Evolutionary conservation across 1,140 invertebrate genomes (phyloP).

Genomic region (Musca vetustissima): DNA sequence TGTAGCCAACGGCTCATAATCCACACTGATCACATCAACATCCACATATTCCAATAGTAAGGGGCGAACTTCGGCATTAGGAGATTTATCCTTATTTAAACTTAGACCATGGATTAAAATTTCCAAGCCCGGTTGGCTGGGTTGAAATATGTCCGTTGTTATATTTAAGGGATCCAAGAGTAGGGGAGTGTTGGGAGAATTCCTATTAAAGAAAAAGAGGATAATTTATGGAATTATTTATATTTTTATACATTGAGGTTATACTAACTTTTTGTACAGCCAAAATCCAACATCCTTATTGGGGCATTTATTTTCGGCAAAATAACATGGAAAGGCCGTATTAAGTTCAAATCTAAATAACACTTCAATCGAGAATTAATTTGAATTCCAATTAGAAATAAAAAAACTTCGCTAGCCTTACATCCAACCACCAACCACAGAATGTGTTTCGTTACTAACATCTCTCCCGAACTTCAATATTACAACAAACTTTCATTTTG

Average conservation of each 20-base stretch:
- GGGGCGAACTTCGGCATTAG: slow-evolving; percentile 44
- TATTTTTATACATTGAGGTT: background rate
- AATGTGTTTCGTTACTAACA: too few species aligned
- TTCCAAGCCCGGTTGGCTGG: slow-evolving; percentile 34
- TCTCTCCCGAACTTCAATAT: too few species aligned
- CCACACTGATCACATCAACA: slow-evolving; percentile 57
- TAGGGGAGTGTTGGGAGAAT: slow-evolving; percentile 28
- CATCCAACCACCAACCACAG: too few species aligned
- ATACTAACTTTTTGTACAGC: slow-evolving; percentile 49
- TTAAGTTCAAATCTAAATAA: background rate
- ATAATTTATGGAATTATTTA: background rate
- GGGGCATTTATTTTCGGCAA: slow-evolving; percentile 37
- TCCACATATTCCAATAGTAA: slow-evolving; percentile 48
- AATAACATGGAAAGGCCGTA: slow-evolving; percentile 7
- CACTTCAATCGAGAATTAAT: too few species aligned
- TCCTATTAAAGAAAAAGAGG: slow-evolving; percentile 33
- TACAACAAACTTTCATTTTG: too few species aligned
- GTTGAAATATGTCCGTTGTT: slow-evolving; percentile 43
- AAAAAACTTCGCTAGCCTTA: too few species aligned
- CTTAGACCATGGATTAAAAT: slow-evolving; percentile 54
- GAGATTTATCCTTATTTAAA: slow-evolving; percentile 38
- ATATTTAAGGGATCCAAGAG: slow-evolving; percentile 36
- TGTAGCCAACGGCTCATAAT: slow-evolving; percentile 58
- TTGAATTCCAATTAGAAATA: too few species aligned
- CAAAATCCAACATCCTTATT: slow-evolving; percentile 42